A percentile compares a stretch with the other conserved stretches of the same genome.
Evolutionary conservation across 1,140 invertebrate species (phyloP).

Genomic region (Galleria mellonella): DNA sequence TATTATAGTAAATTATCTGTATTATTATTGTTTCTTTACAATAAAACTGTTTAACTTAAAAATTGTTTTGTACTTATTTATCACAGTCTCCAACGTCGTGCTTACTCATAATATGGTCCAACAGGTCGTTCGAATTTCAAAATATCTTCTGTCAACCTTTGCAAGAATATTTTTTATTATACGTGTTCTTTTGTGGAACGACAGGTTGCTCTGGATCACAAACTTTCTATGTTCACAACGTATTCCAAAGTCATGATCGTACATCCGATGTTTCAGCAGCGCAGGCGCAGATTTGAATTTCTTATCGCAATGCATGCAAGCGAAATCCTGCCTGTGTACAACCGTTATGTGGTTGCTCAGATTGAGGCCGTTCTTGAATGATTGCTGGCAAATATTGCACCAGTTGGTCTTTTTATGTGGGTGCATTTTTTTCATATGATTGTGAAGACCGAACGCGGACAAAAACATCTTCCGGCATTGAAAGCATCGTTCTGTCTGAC

Average conservation of each 20-base stretch:
- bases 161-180: constrained; percentile 6
- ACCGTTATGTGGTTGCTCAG: constrained; percentile 39
- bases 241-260: constrained; percentile 27
- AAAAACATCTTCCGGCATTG: constrained; percentile 36
- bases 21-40: too few species aligned
- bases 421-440: constrained; percentile 51
- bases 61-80: too few species aligned
- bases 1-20: too few species aligned
- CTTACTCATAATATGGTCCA: constrained; percentile 12
- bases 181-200: constrained; percentile 20
- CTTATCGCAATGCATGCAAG: constrained; percentile 29
- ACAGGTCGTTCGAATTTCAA: constrained; percentile 8
- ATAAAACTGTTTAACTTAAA: too few species aligned
- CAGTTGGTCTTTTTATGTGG: constrained; percentile 23
- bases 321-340: constrained; percentile 29
- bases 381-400: constrained; percentile 36
- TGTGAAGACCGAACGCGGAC: constrained; percentile 37
- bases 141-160: constrained; percentile 11
- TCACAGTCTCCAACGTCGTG: background rate
- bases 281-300: constrained; percentile 32
- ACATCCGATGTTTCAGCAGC: constrained; percentile 37
- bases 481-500: constrained; percentile 26
- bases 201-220: constrained; percentile 24
- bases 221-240: constrained; percentile 31
- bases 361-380: constrained; percentile 29